Percentiles rank a stretch among this genome's conserved stretches.
These are phyloP conservation scores for Mesorhabditis spiculigera DNA, from an alignment of 2,888 invertebrate genomes.

Conservation along the genomic window DNA sequence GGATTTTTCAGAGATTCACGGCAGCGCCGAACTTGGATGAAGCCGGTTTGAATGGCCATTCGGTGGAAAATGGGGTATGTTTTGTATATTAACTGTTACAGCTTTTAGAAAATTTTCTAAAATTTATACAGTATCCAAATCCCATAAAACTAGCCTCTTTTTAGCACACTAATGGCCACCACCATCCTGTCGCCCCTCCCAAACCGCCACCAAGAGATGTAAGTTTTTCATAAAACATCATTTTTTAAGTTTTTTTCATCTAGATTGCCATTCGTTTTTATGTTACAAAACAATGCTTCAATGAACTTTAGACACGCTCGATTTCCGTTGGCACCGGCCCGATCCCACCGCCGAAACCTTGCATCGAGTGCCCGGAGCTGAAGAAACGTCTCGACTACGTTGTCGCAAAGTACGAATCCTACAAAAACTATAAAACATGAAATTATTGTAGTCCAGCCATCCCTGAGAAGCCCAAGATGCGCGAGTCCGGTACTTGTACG, in stretches of 20 bases:
- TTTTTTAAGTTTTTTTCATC: too few relatives aligned
- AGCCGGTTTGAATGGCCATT: background rate
- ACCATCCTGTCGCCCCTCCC: background rate
- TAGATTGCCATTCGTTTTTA: too few relatives aligned
- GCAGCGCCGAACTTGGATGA: background rate
- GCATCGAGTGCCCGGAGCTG: slow-evolving; percentile 33
- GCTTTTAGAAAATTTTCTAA: too few relatives aligned
- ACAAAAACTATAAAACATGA: background rate
- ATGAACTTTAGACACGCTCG: slow-evolving; percentile 12
- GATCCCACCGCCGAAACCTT: slow-evolving; percentile 40
- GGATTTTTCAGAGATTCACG: background rate
- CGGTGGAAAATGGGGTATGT: too few relatives aligned
- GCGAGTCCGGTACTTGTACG: background rate
- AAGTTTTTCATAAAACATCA: background rate
- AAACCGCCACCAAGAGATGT: slow-evolving; percentile 2
- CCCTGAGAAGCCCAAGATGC: background rate
- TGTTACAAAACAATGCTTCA: too few relatives aligned
- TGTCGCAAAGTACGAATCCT: slow-evolving; percentile 7
- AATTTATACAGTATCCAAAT: too few relatives aligned
- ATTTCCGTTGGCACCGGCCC: slow-evolving; percentile 37
- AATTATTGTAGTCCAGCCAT: background rate
- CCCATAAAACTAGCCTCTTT: too few relatives aligned
- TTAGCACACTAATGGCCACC: background rate
- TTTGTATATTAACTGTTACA: too few relatives aligned
- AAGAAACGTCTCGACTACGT: slow-evolving; percentile 23